Percentiles rank a stretch among this genome's conserved stretches.
These are phyloP conservation scores for Sebastes wilsoni DNA, from an alignment of 2,797 vertebrate genomes.

Conservation along the genomic window DNA sequence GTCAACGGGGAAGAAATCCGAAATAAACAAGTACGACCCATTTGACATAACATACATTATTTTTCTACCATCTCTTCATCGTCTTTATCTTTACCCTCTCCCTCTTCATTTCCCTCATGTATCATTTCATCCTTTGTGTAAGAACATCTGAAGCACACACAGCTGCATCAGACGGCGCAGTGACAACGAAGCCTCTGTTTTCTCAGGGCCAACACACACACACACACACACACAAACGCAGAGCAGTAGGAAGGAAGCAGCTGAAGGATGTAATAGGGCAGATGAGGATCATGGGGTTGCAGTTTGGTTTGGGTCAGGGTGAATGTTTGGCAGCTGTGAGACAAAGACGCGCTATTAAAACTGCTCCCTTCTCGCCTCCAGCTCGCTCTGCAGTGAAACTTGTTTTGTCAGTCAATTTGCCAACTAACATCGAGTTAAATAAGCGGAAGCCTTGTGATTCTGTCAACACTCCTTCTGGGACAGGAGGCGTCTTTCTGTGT, in stretches of 20 bases:
- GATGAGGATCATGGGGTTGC: slow-evolving; percentile 84
- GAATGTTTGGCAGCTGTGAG: slow-evolving; percentile 72
- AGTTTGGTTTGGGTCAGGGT: slow-evolving; percentile 71
- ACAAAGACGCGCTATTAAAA: slow-evolving; percentile 71
- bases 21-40: slow-evolving; percentile 3
- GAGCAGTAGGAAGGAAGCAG: slow-evolving; percentile 76
- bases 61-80: slow-evolving; percentile 1
- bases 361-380: slow-evolving; percentile 52
- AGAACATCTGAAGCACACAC: slow-evolving; percentile 70
- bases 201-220: slow-evolving; percentile 47
- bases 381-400: slow-evolving; percentile 34
- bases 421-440: slow-evolving; percentile 16
- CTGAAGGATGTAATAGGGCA: slow-evolving; percentile 82
- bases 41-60: slow-evolving; percentile 6
- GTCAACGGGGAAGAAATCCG: not conserved
- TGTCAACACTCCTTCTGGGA: slow-evolving; percentile 3
- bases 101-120: slow-evolving; percentile 34
- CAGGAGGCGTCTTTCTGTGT: slow-evolving; percentile 15
- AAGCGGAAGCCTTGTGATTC: slow-evolving; percentile 59
- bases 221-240: slow-evolving; percentile 26
- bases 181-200: slow-evolving; percentile 75
- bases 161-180: slow-evolving; percentile 63
- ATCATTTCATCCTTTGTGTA: slow-evolving; percentile 65
- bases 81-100: not conserved
- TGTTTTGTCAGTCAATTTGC: slow-evolving; percentile 62